A percentile compares a stretch with the other conserved stretches of the same genome.
These are phyloP conservation scores for Amphiduros pacificus DNA, from an alignment of 2,888 invertebrate species.

Conservation along the genomic window DNA sequence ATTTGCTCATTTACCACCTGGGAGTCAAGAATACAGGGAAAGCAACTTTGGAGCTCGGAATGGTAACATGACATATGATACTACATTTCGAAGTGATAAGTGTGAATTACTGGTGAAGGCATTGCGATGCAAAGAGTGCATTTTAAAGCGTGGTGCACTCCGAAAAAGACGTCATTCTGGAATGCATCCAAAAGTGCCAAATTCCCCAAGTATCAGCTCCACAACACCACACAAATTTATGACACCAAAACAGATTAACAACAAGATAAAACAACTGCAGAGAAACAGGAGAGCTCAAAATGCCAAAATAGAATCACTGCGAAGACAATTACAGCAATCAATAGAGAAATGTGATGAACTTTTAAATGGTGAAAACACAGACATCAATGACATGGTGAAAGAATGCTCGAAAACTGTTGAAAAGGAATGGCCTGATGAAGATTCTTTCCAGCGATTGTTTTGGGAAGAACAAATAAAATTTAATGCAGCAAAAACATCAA, in stretches of 20 bases:
- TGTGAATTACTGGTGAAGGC: neutral
- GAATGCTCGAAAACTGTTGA: neutral
- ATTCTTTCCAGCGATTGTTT: constrained; percentile 1
- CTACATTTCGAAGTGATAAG: neutral
- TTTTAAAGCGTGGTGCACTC: neutral
- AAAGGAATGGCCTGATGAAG: neutral
- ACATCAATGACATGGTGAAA: neutral
- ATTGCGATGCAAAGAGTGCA: constrained; percentile 1
- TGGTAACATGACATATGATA: neutral
- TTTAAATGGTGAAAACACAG: neutral
- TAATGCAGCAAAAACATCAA: neutral
- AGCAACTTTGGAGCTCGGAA: neutral
- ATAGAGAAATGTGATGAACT: no score
- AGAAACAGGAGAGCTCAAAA: no score
- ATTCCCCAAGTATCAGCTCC: no score
- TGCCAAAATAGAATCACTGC: neutral
- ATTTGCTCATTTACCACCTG: neutral
- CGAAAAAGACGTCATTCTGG: no score
- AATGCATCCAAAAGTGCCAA: no score
- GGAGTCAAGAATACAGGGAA: neutral
- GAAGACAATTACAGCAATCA: no score
- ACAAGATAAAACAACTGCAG: no score
- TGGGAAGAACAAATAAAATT: neutral
- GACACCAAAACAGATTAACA: no score
- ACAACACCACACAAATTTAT: no score